Base-by-base conservation (phyloP, 1,140 invertebrate species). In the Drosophila nikananu region DNA sequence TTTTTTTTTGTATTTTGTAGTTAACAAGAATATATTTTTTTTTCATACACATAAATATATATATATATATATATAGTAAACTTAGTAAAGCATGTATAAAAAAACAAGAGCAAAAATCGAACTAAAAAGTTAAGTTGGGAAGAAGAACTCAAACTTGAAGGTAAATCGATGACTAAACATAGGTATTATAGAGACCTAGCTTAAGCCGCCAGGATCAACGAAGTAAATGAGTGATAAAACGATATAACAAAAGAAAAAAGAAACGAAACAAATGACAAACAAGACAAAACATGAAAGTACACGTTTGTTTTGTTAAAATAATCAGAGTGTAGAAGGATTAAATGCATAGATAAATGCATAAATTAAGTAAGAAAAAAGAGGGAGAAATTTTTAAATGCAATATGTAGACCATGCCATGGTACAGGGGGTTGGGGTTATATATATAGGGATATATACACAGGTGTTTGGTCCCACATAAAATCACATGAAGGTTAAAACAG, bases 161-260 rank as follows among this genome's bases (percentile, higher is more conserved):
- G 46, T 55, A 86, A 62, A 68, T 60, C 55, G 52, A 66, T 39
- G 64, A 52, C 52, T 64, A 59, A 49, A 39, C 59, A 61, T 63
- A 73, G 76, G 51, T 67, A 70, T 84, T 77, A 74, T 51, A 76
- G 71, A 81, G 58, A 44, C 58, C 67, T 80, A 77, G 60, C 63
- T 68, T 86, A 86, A 86, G 83, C 83, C 82, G 90, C 73, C 90
- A 92, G 86, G 81, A 92, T 92, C 91, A 92, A 92, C 91, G 91
- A 92, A 92, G 84, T 77, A 89, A 90, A 75, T 86, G 83, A 92
- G 91, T 92, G 91, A 92, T 92, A 91, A 90, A 82, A 59, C 39
- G 19, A 55, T 55, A 71, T 58, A 59, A 55, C 55, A 41, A 68
- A 27, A 70, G n/a, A 42, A 49, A 1, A 30, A n/a, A n/a, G n/a